A percentile compares a stretch with the other conserved stretches of the same genome.
Conservation (phyloP, 2,888 invertebrate genomes). For the Temnothorax ravouxi region DNA sequence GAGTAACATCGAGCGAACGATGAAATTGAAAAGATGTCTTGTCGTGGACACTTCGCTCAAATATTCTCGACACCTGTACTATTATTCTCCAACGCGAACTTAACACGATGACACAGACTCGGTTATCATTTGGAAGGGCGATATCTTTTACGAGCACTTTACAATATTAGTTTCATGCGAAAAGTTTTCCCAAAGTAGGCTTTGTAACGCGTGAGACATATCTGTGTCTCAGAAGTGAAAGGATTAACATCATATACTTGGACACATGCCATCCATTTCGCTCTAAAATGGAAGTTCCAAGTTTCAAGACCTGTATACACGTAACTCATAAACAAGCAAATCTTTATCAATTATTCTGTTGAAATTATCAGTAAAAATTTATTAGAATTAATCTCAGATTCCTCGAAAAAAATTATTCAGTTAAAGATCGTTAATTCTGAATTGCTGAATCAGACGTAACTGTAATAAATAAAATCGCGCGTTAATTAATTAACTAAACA, state of each 20-base stretch:
- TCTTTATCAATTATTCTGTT: not conserved
- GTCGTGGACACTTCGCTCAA: not conserved
- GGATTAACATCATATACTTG: slow-evolving; percentile 9
- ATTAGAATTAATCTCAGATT: not conserved
- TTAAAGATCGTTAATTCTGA: not conserved
- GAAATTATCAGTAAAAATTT: slow-evolving; percentile 8
- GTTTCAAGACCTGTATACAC: slow-evolving; percentile 1
- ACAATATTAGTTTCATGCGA: slow-evolving; percentile 36
- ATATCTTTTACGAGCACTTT: slow-evolving; percentile 43
- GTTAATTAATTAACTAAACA: slow-evolving; percentile 19
- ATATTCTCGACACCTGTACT: not conserved
- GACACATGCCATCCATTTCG: not conserved
- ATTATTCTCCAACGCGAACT: slow-evolving; percentile 12
- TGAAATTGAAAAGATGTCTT: not conserved
- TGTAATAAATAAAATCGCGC: not conserved
- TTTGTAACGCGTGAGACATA: slow-evolving; percentile 13
- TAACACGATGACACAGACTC: slow-evolving; percentile 20
- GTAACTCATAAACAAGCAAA: not conserved
- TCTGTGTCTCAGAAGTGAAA: slow-evolving; percentile 25
- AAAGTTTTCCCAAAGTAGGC: slow-evolving; percentile 1
- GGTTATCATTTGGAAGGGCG: slow-evolving; percentile 23
- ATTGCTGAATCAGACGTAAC: not conserved
- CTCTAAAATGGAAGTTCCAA: not conserved
- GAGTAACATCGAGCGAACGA: not conserved
- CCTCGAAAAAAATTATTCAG: not conserved